Percentiles rank a stretch among this genome's conserved stretches.
Conservation (phyloP, 1,140 invertebrate species). For the Drosophila orena region DNA sequence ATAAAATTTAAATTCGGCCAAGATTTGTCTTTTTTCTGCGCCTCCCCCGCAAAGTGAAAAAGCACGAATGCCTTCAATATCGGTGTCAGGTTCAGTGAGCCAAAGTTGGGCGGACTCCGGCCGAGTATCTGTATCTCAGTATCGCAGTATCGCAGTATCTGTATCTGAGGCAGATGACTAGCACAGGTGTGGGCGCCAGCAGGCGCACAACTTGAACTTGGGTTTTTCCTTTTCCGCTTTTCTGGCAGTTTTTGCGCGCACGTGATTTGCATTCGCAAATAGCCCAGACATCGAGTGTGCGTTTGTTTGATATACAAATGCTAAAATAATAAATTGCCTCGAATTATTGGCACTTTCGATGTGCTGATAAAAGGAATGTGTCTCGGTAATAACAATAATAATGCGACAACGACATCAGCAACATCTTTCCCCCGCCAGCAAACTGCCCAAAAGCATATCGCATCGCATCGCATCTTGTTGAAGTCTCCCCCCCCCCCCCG, state of each 20-base stretch:
- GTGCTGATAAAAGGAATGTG: slow-evolving; percentile 79
- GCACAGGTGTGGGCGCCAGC: slow-evolving; percentile 62
- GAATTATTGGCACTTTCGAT: slow-evolving; percentile 79
- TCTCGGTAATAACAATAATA: slow-evolving; percentile 82
- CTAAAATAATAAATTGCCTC: slow-evolving; percentile 82
- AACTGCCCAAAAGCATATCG: slow-evolving; percentile 9
- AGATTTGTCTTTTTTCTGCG: slow-evolving; percentile 30
- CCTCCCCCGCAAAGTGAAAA: slow-evolving; percentile 15
- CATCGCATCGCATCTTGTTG: slow-evolving; percentile 39
- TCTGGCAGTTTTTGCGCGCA: slow-evolving; percentile 70
- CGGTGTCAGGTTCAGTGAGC: slow-evolving; percentile 40
- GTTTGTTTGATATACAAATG: slow-evolving; percentile 69
- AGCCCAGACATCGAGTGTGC: slow-evolving; percentile 45
- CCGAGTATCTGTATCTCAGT: slow-evolving; percentile 7
- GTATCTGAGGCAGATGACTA: slow-evolving; percentile 48
- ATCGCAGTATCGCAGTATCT: slow-evolving; percentile 34
- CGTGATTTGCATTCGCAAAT: slow-evolving; percentile 80
- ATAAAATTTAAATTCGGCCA: slow-evolving; percentile 71
- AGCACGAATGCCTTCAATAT: slow-evolving; percentile 41
- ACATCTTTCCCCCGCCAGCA: slow-evolving; percentile 35
- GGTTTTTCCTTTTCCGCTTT: slow-evolving; percentile 36
- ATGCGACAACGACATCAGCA: slow-evolving; percentile 75
- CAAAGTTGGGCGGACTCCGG: slow-evolving; percentile 15
- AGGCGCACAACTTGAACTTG: slow-evolving; percentile 41
- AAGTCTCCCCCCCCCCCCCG: slow-evolving; percentile 33